phyloP scores from a whole-genome alignment of 2,797 vertebrate species.

The Chaetophractus vellerosus region DNA sequence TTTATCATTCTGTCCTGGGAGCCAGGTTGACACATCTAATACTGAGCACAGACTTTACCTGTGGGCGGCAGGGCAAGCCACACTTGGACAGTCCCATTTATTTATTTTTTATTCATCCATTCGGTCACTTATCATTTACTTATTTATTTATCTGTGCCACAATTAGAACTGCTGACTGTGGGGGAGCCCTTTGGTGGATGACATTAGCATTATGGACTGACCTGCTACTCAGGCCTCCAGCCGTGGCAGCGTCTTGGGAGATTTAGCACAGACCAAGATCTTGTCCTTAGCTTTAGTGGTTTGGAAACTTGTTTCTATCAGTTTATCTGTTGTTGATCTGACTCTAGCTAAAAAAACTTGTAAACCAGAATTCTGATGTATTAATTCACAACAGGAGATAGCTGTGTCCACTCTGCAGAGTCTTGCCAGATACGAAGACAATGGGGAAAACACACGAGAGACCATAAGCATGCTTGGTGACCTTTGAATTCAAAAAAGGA shows the following conservation, averaged over 20 bases:
- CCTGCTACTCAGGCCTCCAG: rapidly evolving
- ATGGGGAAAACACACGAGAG: not conserved
- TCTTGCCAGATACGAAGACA: not conserved
- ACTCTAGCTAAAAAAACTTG: not conserved
- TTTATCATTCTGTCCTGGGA: too few relatives aligned
- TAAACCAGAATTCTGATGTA: not conserved
- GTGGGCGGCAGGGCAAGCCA: too few relatives aligned
- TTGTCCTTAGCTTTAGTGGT: not conserved
- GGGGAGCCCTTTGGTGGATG: not conserved
- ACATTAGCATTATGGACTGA: not conserved
- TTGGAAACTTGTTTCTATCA: not conserved
- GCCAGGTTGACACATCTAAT: too few relatives aligned
- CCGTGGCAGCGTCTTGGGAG: not conserved
- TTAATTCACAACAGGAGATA: too few relatives aligned
- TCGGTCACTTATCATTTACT: too few relatives aligned
- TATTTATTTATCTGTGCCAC: not conserved
- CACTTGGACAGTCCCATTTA: too few relatives aligned
- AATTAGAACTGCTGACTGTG: not conserved
- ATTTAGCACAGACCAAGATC: not conserved
- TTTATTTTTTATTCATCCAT: too few relatives aligned
- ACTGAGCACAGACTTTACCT: too few relatives aligned
- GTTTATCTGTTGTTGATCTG: not conserved
- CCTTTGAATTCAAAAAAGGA: slow-evolving; percentile 9
- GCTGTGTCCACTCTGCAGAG: too few relatives aligned
- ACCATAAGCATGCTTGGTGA: not conserved